phyloP scores from a whole-genome alignment of 2,888 invertebrate species.

The Hipparchia sbordonii region DNA sequence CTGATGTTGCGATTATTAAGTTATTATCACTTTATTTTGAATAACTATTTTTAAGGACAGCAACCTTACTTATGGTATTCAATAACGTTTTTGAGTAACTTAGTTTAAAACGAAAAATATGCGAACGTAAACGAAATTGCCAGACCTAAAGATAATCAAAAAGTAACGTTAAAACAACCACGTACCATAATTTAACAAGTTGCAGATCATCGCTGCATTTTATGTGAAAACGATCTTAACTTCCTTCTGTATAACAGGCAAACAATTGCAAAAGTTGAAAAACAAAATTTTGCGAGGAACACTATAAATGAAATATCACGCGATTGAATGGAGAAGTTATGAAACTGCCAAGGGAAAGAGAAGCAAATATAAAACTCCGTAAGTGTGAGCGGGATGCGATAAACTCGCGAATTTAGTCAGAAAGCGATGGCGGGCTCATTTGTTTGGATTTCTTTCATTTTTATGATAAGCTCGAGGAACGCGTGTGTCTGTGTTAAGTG shows the following conservation, averaged over 20 bases:
- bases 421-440: constrained; percentile 38
- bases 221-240: constrained; percentile 16
- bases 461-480: constrained; percentile 52
- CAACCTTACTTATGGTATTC: too few relatives aligned
- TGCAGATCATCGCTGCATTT: constrained; percentile 7
- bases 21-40: too few relatives aligned
- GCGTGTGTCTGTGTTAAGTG: constrained; percentile 47
- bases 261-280: constrained; percentile 29
- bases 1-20: too few relatives aligned
- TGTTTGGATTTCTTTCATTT: constrained; percentile 42
- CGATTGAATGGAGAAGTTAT: constrained; percentile 30
- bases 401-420: constrained; percentile 32
- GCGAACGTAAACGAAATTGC: neutral
- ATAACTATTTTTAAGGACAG: too few relatives aligned
- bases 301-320: constrained; percentile 34
- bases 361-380: constrained; percentile 10
- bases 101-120: too few relatives aligned
- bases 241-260: constrained; percentile 8
- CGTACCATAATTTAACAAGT: neutral
- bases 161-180: neutral
- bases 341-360: constrained; percentile 17
- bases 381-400: constrained; percentile 22
- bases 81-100: too few relatives aligned
- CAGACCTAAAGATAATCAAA: neutral
- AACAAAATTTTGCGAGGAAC: constrained; percentile 29